phyloP scores from a whole-genome alignment of 2,113 vertebrate genomes.

The Chiloscyllium plagiosum region DNA sequence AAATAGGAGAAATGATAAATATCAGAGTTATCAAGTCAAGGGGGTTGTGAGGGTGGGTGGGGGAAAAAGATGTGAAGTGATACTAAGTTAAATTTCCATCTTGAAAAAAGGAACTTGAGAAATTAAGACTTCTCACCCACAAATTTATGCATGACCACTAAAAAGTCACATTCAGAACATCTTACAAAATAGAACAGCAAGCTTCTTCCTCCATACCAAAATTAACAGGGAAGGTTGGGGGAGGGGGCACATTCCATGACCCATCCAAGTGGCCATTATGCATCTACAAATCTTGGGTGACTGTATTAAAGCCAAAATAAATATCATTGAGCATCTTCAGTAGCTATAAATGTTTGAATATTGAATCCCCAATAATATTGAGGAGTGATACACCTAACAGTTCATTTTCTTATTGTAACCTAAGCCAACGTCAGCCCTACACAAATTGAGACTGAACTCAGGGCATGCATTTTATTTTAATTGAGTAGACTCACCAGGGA shows the following conservation, averaged over 20 bases:
- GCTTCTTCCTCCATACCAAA: not conserved
- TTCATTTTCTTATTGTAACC: not conserved
- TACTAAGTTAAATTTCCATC: not conserved
- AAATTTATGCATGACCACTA: not conserved
- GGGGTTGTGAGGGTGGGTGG: too few relatives aligned
- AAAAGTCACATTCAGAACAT: not conserved
- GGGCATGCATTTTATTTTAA: not conserved
- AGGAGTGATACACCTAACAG: not conserved
- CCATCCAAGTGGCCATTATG: not conserved
- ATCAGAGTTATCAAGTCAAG: not conserved
- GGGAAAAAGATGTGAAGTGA: not conserved
- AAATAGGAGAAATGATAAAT: not conserved
- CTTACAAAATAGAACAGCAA: not conserved
- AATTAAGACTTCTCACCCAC: not conserved
- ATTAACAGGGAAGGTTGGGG: not conserved
- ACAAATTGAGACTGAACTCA: not conserved
- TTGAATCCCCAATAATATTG: not conserved
- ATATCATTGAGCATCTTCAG: not conserved
- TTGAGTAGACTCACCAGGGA: constrained; percentile 17
- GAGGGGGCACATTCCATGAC: not conserved
- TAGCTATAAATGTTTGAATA: not conserved
- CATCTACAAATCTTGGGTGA: not conserved
- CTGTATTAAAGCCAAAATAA: not conserved
- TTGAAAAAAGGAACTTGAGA: not conserved
- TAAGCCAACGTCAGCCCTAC: not conserved